Conservation (phyloP, 2,797 vertebrate genomes). For the Peromyscus aztecus region DNA sequence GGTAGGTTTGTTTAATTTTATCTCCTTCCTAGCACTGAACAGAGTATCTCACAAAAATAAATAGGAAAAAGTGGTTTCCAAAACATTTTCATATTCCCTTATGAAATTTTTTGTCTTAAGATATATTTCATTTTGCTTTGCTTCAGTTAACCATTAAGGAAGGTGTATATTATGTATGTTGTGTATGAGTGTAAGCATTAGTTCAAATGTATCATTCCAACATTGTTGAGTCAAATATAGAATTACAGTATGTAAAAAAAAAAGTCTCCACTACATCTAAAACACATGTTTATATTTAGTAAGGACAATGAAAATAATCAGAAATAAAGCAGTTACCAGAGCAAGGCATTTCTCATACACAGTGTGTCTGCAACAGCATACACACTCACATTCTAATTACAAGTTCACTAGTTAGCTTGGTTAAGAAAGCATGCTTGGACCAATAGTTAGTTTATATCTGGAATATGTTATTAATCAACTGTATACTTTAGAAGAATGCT, state of each 20-base stretch:
- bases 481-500: conserved; percentile 22
- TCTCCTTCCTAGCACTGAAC: background rate
- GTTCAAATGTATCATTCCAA: conserved; percentile 52
- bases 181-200: background rate
- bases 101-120: background rate
- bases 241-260: background rate
- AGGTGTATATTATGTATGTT: background rate
- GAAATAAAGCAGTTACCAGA: background rate
- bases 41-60: conserved; percentile 59
- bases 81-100: conserved; percentile 35
- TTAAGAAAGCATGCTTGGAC: conserved; percentile 35
- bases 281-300: conserved; percentile 15
- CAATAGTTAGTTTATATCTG: conserved; percentile 13
- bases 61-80: background rate
- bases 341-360: background rate
- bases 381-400: conserved; percentile 30
- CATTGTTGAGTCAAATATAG: conserved; percentile 17
- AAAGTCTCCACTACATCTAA: conserved; percentile 16
- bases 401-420: background rate
- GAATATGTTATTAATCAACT: conserved; percentile 43
- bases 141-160: background rate
- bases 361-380: conserved; percentile 14
- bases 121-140: conserved; percentile 41
- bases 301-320: conserved; percentile 49
- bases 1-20: background rate